Base-by-base conservation (phyloP, 2,113 vertebrate genomes). In the Climacteris rufus region DNA sequence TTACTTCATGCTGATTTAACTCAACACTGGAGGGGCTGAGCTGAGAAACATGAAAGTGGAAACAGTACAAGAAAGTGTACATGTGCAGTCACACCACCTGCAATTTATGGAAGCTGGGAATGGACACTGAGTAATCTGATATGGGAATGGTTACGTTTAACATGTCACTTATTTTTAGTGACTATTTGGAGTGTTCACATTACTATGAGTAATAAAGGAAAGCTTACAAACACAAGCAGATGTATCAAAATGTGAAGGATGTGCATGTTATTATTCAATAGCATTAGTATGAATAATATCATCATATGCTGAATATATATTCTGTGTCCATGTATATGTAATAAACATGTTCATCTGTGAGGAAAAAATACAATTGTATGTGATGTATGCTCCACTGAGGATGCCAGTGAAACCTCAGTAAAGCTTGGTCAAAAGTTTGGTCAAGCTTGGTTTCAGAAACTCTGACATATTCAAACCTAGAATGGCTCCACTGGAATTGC, bases 141-240 rank as follows among this genome's bases (percentile, higher is more conserved):
- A 94, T 92, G 90, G 83, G 85, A 94, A 75, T 91, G 89, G 86
- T 83, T 93, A 84, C 53, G 76, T 90, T 72, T 37, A 94, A 93
- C 22, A 21, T 84, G 95, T 95, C 92, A 92, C 68, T 94, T 77
- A 82, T 13, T 90, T 89, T 94, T 90, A 91, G 91, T 92, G 95
- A 69, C 84, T 93, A 52, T 93, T 82, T 93, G 94, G 89, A 97
- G 95, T 52, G 30, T 90, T 93, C 93, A 77, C 77, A 70, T 93
- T 96, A 85, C 70, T 86, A 96, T 83, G 79, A 95, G 89, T 93
- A 97, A 92, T 77, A 80, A 96, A 94, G 94, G 77, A 86, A 93
- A 93, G 92, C 69, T 97, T 77, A 95, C 90, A 97, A 95, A 95
- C 87, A 95, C 89, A 91, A 69, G 65, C 54, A 95, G 82, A 97